Conservation (phyloP, 2,888 invertebrate species). For the Drosophila rellima region DNA sequence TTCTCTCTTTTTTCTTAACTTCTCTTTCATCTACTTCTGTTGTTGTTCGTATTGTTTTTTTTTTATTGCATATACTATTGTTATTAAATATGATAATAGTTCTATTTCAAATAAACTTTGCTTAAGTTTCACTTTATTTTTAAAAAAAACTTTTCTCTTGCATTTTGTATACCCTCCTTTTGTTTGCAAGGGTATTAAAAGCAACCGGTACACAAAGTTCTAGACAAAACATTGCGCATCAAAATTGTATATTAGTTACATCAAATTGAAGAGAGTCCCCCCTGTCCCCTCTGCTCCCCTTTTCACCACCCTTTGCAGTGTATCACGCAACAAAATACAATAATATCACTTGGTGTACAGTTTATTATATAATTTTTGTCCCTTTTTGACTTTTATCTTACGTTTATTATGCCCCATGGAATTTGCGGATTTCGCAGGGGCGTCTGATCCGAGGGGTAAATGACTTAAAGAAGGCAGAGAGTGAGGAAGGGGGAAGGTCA, state of each 20-base stretch:
- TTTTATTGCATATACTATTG: not conserved
- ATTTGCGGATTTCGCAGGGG: constrained; percentile 70
- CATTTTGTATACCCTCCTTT: not conserved
- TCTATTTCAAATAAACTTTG: not conserved
- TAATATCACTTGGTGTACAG: constrained; percentile 74
- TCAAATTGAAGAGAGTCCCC: constrained; percentile 40
- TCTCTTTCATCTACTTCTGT: not conserved
- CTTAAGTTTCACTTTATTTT: not conserved
- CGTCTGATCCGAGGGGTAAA: constrained; percentile 14
- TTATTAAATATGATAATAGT: not conserved
- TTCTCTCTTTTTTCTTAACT: not conserved
- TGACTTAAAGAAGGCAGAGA: not conserved
- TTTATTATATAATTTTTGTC: constrained; percentile 81
- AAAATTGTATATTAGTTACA: constrained; percentile 57
- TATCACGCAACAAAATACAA: constrained; percentile 52
- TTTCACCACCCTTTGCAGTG: constrained; percentile 1
- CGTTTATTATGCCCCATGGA: constrained; percentile 81
- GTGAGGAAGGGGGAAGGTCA: constrained; percentile 57
- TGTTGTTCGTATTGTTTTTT: not conserved
- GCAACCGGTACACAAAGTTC: constrained; percentile 36
- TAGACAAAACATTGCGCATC: constrained; percentile 42
- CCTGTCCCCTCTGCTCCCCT: not conserved
- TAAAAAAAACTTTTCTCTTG: not conserved
- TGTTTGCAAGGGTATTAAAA: constrained; percentile 7
- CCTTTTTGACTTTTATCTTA: constrained; percentile 82